Evolutionary conservation across 2,113 vertebrate genomes (phyloP), one percentile per base, ranked within the genome.

Genomic region (Chamaetylas fuelleborni): DNA sequence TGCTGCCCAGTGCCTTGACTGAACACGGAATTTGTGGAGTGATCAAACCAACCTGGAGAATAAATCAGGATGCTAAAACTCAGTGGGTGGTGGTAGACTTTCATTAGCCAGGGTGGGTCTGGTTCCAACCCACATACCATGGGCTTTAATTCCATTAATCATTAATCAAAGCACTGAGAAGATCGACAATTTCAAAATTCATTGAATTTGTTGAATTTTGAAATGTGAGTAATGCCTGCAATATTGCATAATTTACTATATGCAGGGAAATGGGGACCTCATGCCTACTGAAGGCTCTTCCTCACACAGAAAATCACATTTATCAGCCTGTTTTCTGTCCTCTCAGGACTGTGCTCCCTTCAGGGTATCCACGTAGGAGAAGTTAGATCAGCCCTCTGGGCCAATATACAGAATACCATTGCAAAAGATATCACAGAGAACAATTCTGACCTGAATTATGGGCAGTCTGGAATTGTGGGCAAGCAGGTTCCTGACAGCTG

Each of bases 301-400:
- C 40, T 22, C 43, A 20, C 23, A 29, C 0, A 47, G 15, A 74
- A 77, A 77, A 60, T 36, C 65, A 11, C 8, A 15, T 14, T 36
- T 65, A 24, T 8, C 38, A 51, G 5, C 40, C 12, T 71, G 19
- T 78, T 77, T 73, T 29, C 48, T 64, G 11, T 50, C 12, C 48
- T 19, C 54, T 38, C 48, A 60, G 33, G 7, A 51, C 50, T 17
- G 17, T 40, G 34, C 19, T 84, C 64, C 48, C 71, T 56, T 36
- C 33, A n/a, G 31, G 11, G 45, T 29, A 9, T 25, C 42, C 8
- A 2, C 0, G 1, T 2, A 26, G 33, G 22, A 45, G 31, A 14
- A 9, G 11, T n/a, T 31, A 12, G 12, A 42, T 90, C 38, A 70
- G 9, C n/a, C 69, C 19, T 24, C 31, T 60, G 56, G 28, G 19